phyloP scores from a whole-genome alignment of 2,888 invertebrate species.

The Cryptocheilus praepositus region DNA sequence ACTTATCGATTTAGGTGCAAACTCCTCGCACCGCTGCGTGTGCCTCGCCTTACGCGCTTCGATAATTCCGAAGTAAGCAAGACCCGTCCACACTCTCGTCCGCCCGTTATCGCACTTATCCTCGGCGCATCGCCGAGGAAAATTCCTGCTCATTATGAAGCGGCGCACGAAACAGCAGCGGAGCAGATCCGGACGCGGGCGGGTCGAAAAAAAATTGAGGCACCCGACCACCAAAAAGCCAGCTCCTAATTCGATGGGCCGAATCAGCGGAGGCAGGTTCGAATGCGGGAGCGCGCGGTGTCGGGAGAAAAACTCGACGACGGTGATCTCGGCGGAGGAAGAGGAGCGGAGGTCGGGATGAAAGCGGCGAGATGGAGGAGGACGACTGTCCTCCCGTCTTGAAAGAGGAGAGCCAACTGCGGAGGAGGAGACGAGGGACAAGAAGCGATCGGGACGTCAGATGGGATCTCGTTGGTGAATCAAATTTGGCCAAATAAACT shows the following conservation, averaged over 20 bases:
- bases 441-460: constrained; percentile 69
- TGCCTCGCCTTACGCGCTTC: too few species aligned
- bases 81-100: constrained; percentile 1
- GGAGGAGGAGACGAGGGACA: constrained; percentile 50
- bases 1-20: constrained; percentile 9
- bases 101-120: too few species aligned
- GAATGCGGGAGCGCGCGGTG: constrained; percentile 44
- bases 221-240: constrained; percentile 56
- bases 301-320: constrained; percentile 55
- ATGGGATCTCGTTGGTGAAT: constrained; percentile 66
- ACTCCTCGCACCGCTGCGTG: too few species aligned
- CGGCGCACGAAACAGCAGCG: constrained; percentile 33
- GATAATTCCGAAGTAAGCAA: too few species aligned
- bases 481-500: constrained; percentile 60
- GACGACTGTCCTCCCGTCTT: constrained; percentile 5
- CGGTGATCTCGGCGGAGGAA: constrained; percentile 37
- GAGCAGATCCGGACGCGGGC: not conserved
- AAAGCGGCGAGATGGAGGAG: constrained; percentile 22
- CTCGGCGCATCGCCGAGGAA: too few species aligned
- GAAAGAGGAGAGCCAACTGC: constrained; percentile 18
- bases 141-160: constrained; percentile 45
- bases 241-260: constrained; percentile 53
- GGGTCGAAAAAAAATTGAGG: constrained; percentile 38
- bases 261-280: constrained; percentile 35
- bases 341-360: constrained; percentile 13